Conservation (phyloP, 2,797 vertebrate species). For the Chiloscyllium punctatum region DNA sequence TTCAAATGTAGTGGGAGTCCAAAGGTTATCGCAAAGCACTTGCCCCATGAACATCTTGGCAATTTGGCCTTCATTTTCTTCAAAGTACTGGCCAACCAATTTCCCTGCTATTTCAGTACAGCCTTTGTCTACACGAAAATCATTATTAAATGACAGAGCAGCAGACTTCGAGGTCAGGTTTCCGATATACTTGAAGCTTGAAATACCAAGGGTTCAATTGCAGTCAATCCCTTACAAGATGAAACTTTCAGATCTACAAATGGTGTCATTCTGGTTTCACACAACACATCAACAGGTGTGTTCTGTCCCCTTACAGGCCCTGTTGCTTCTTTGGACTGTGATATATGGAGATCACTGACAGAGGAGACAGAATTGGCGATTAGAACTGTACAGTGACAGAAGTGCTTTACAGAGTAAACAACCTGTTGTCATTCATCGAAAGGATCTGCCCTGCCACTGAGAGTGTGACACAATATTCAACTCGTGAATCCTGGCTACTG, state of each 20-base stretch:
- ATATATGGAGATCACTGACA: not conserved
- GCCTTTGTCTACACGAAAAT: not conserved
- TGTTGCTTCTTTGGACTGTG: not conserved
- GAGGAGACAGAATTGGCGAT: not conserved
- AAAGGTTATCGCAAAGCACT: not conserved
- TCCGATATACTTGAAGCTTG: not conserved
- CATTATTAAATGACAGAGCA: not conserved
- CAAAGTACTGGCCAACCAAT: not conserved
- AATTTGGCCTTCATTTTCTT: not conserved
- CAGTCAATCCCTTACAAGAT: not conserved
- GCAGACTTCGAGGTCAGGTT: not conserved
- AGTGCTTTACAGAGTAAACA: not conserved
- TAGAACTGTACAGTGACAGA: not conserved
- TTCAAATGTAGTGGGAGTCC: not conserved
- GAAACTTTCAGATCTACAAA: not conserved
- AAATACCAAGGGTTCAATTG: not conserved
- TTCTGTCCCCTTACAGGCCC: not conserved
- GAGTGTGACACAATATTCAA: not conserved
- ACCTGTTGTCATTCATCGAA: not conserved
- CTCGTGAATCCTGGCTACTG: not conserved
- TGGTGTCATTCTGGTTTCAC: not conserved
- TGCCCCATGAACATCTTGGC: not conserved
- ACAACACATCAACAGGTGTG: not conserved
- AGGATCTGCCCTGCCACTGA: not conserved
- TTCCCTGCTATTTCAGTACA: not conserved